These are phyloP conservation scores for Acanthosoma haemorrhoidale DNA, from an alignment of 2,888 invertebrate species.

Conservation along the genomic window DNA sequence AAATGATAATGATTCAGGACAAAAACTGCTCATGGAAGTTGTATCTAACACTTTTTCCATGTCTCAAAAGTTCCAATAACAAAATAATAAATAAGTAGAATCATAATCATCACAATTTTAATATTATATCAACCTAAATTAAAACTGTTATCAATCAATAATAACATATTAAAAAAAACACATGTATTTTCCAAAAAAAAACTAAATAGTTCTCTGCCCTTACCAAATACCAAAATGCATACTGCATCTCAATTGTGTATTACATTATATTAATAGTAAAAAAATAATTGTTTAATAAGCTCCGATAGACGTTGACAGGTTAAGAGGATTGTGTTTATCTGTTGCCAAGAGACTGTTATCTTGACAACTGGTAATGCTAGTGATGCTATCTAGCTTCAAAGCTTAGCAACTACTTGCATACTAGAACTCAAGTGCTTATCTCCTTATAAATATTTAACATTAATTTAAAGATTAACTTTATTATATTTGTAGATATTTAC, in stretches of 20 bases:
- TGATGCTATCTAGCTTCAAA: not conserved
- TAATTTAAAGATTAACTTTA: not conserved
- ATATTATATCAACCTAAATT: too few relatives aligned
- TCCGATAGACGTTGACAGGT: slow-evolving; percentile 3
- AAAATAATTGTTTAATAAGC: not conserved
- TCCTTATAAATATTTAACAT: not conserved
- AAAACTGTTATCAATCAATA: too few relatives aligned
- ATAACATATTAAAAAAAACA: not conserved
- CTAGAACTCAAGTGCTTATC: not conserved
- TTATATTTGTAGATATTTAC: slow-evolving; percentile 19
- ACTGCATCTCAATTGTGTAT: slow-evolving; percentile 32
- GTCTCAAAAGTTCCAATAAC: too few relatives aligned
- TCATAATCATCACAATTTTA: too few relatives aligned
- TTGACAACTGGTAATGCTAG: slow-evolving; percentile 16
- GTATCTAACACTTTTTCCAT: too few relatives aligned
- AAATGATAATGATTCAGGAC: too few relatives aligned
- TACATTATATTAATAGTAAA: not conserved
- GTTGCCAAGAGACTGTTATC: slow-evolving; percentile 19
- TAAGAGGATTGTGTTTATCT: slow-evolving; percentile 2
- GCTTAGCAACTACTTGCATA: not conserved
- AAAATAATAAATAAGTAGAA: too few relatives aligned
- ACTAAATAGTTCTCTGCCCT: not conserved
- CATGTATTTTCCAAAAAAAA: not conserved
- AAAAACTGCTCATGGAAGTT: too few relatives aligned
- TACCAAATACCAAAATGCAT: slow-evolving; percentile 36